Base-by-base conservation (phyloP, 37 sponge, comb jelly and placozoan species). In the Dysidea cf. avara region DNA sequence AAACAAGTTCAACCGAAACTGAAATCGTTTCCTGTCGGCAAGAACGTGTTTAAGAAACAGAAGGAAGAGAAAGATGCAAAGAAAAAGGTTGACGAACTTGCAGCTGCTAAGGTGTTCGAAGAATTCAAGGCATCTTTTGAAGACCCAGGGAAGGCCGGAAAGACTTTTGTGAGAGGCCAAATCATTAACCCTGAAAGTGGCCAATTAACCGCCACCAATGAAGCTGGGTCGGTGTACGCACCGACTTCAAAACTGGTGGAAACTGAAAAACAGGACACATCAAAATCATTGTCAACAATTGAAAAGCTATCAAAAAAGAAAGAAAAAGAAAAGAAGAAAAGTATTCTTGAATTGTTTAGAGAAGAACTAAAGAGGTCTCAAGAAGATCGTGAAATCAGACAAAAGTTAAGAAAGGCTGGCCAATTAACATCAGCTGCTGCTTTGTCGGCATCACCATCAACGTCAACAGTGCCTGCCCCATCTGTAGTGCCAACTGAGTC, bases 321-420 rank as follows among this genome's bases (percentile, higher is more conserved):
- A 67, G 87, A 68, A 17, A 86, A 86, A 35, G 99, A 87, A 38
- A 91, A 91, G 73, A 94, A 90, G 80, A 92, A 90, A 55, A 93
- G 92, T 68, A 92, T 94, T 56, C 64, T 97, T 43, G 99, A 97
- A 66, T 52, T 94, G 46, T 97, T 97, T 54, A 91, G 97, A 34
- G 99, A 97, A 31, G 99, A 97, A 61, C 54, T 97, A 38, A 94
- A 90, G 49, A 88, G 86, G 92, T 35, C 34, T 7, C 21, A 36
- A 60, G 28, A 36, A 2, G 52, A 38, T 22, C 31, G 52, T 29
- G 39, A 21, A 43, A 9, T 9, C 9, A 43, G 46, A 43, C 46
- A 43, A 9, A 43, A 43, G 46, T 9, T 43, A 12, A 43, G 46
- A 43, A 43, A 43, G 9, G 46, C 46, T 43, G 46, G 46, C 46